phyloP scores from a whole-genome alignment of 2,888 invertebrate species.

The Hipparchia semele region DNA sequence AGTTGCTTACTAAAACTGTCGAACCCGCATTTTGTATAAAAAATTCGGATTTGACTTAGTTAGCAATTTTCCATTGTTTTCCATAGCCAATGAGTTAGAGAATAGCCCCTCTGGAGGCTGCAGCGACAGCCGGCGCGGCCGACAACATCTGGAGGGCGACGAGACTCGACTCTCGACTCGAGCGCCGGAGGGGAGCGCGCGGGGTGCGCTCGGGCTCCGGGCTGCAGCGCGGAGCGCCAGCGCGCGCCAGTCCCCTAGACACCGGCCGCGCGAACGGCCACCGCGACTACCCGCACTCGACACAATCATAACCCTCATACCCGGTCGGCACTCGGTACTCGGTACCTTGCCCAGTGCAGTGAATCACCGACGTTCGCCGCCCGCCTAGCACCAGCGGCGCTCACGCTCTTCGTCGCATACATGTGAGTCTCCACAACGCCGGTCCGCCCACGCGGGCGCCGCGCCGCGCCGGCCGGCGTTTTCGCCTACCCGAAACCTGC shows the following conservation, averaged over 20 bases:
- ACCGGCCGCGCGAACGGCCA: conserved; percentile 81
- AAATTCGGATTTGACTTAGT: too few relatives aligned
- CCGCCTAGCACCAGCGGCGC: conserved; percentile 66
- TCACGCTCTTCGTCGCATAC: conserved; percentile 60
- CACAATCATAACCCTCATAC: conserved; percentile 42
- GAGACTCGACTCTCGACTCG: conserved; percentile 50
- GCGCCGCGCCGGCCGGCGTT: conserved; percentile 69
- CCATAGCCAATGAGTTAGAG: too few relatives aligned
- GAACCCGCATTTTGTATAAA: too few relatives aligned
- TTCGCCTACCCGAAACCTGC: conserved; percentile 50
- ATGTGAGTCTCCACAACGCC: conserved; percentile 66
- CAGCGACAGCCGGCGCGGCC: conserved; percentile 45
- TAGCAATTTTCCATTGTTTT: too few relatives aligned
- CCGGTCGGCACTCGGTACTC: conserved; percentile 33
- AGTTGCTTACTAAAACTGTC: too few relatives aligned
- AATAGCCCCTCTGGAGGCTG: conserved; percentile 53
- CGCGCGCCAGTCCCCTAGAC: conserved; percentile 80
- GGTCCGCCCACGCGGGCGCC: conserved; percentile 44
- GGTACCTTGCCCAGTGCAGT: conserved; percentile 54
- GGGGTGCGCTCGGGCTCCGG: conserved; percentile 72
- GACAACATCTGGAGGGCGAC: conserved; percentile 74
- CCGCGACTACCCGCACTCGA: conserved; percentile 61
- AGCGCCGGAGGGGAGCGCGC: conserved; percentile 57
- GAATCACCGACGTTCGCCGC: conserved; percentile 54
- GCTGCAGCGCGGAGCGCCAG: conserved; percentile 51